Evolutionary conservation across 2,888 invertebrate genomes (phyloP).

Genomic region (Cabera pusaria): DNA sequence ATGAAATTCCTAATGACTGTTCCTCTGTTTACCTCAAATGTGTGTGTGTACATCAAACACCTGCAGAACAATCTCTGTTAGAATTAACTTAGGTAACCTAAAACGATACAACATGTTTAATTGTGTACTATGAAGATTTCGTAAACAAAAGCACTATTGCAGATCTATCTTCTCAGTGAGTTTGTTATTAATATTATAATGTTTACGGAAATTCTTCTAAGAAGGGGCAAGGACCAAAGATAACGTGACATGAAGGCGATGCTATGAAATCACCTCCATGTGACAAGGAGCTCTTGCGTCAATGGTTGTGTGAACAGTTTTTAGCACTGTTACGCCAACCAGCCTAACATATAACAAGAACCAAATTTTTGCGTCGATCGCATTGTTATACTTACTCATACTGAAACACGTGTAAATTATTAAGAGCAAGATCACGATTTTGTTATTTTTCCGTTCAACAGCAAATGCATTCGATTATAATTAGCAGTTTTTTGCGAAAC

Average conservation of each 20-base stretch:
- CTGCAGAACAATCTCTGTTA: too few species aligned
- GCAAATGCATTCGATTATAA: too few species aligned
- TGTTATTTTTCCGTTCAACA: slow-evolving; percentile 16
- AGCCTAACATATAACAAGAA: slow-evolving; percentile 42
- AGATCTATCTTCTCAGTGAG: slow-evolving; percentile 16
- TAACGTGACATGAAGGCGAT: too few species aligned
- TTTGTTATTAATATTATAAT: slow-evolving; percentile 22
- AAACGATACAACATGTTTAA: too few species aligned
- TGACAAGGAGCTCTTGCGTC: slow-evolving; percentile 57
- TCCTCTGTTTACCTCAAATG: slow-evolving; percentile 19
- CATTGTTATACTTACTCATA: slow-evolving; percentile 52
- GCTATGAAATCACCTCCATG: slow-evolving; percentile 30
- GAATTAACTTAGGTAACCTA: too few species aligned
- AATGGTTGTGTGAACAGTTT: slow-evolving; percentile 53
- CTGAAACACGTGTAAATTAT: slow-evolving; percentile 38
- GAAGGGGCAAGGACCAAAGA: slow-evolving; percentile 39
- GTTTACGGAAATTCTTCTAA: slow-evolving; percentile 30
- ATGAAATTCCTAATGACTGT: slow-evolving; percentile 11
- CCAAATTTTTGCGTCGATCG: slow-evolving; percentile 54
- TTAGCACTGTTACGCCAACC: slow-evolving; percentile 62
- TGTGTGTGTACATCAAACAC: too few species aligned
- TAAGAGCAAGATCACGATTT: slow-evolving; percentile 46
- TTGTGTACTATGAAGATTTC: too few species aligned
- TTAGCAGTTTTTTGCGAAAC: too few species aligned
- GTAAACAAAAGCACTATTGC: slow-evolving; percentile 21